Percentiles rank a stretch among this genome's conserved stretches.
Evolutionary conservation across 2,888 invertebrate species (phyloP).

Genomic region (Rotaria macrura): DNA sequence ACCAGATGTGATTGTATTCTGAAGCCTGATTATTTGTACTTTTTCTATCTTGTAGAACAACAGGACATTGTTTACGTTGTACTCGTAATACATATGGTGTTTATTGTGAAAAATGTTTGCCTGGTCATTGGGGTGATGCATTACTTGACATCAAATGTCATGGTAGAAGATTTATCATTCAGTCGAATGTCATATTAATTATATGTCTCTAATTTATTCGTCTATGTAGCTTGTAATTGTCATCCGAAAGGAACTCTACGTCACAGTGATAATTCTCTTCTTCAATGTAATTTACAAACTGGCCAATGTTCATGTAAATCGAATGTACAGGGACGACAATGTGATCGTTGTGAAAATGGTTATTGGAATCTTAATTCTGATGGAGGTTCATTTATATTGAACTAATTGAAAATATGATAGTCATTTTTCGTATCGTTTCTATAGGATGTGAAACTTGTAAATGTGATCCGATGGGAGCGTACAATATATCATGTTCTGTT

Average conservation of each 20-base stretch:
- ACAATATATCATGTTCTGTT: conserved; percentile 70
- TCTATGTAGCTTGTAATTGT: conserved; percentile 61
- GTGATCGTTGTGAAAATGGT: conserved; percentile 39
- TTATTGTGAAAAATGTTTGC: conserved; percentile 79
- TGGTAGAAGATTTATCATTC: conserved; percentile 40
- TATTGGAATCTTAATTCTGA: conserved; percentile 38
- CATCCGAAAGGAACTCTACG: conserved; percentile 37
- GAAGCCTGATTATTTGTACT: too few relatives aligned
- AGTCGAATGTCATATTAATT: conserved; percentile 37
- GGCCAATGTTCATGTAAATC: conserved; percentile 41
- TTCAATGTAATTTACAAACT: conserved; percentile 58
- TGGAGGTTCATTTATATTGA: conserved; percentile 34
- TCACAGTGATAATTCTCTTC: not conserved
- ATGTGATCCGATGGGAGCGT: conserved; percentile 76
- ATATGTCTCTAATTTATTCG: too few relatives aligned
- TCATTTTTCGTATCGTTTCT: too few relatives aligned
- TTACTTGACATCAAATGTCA: conserved; percentile 77
- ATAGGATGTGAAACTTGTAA: conserved; percentile 65
- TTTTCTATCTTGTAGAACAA: conserved; percentile 41
- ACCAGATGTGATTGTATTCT: too few relatives aligned
- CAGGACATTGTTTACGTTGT: conserved; percentile 89
- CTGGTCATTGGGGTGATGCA: conserved; percentile 87
- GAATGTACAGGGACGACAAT: conserved; percentile 37
- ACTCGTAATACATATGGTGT: conserved; percentile 84
- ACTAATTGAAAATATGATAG: not conserved